Evolutionary conservation across 2,888 invertebrate genomes (phyloP), one percentile per base, ranked within the genome.

Genomic region (Amblyjoppa proteus): DNA sequence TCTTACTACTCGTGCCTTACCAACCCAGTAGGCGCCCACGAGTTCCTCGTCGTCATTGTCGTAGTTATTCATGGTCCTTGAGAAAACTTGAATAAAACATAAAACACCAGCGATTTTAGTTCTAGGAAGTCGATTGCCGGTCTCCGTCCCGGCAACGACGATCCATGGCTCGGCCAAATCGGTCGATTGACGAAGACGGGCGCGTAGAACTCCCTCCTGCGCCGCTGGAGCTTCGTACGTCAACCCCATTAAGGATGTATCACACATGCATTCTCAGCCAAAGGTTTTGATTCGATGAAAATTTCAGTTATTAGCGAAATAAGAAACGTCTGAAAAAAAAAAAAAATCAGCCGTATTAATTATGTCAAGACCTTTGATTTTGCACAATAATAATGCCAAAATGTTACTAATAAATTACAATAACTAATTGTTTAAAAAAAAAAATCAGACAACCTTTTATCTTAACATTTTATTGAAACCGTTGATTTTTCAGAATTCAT

Each of bases 31-130:
- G 0, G 3, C 20, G 2, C 28, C 58, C 13, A 28, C 58, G 28
- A 53, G 28, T 13, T 28, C 2, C 45, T 49, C 45, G 45, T 49
- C 45, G 58, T 58, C 58, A 28, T 58, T 28, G 58, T 58, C 64
- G 31, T 34, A 38, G 82, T 76, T 70, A 76, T 51, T 38, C 76
- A 76, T 56, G 56, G 82, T 82, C 82, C 82, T 82, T 82, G 82
- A 77, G 28, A 56, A 69, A n/a, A 77, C 64, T 66, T 77, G 70
- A 82, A 82, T 82, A 77, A 77, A 77, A 64, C 66, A 77, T 77
- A 73, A 77, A 71, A 82, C 28, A 25, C 11, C 34, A 3, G 38
- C 34, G 64, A 64, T 64, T 64, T 58, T 28, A 64, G 64, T 64
- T 64, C 31, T 31, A n/a, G 64, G 64, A 64, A 64, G 64, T 64